These are phyloP conservation scores for Lottia gigantea DNA, from an alignment of 2,888 invertebrate genomes.

Conservation along the genomic window DNA sequence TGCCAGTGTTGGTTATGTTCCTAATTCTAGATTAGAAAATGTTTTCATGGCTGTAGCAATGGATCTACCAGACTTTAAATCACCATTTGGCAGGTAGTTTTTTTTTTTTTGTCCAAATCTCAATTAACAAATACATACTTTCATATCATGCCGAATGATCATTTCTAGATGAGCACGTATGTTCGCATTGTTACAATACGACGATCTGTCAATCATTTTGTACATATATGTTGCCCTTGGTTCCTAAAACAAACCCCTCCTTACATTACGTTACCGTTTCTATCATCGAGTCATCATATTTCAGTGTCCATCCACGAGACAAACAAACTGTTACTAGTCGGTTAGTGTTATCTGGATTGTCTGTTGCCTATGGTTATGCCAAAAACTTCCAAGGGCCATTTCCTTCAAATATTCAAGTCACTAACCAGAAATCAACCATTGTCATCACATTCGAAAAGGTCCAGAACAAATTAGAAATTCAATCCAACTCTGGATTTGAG, in stretches of 20 bases:
- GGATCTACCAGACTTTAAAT: neutral
- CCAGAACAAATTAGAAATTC: neutral
- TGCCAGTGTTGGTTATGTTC: neutral
- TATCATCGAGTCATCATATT: too few relatives aligned
- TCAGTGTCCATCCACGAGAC: slow-evolving; percentile 1
- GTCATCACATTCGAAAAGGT: neutral
- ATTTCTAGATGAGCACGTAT: too few relatives aligned
- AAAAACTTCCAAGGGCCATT: neutral
- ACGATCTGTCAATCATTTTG: too few relatives aligned
- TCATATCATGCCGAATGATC: too few relatives aligned
- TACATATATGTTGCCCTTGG: too few relatives aligned
- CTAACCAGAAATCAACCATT: neutral
- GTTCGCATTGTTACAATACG: too few relatives aligned
- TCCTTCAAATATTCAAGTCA: neutral
- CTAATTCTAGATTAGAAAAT: slow-evolving; percentile 1
- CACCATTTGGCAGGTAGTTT: slow-evolving; percentile 1
- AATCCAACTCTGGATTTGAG: neutral
- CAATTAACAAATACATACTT: too few relatives aligned
- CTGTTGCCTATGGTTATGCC: neutral
- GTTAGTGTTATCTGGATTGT: neutral
- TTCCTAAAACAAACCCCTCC: too few relatives aligned
- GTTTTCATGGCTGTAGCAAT: slow-evolving; percentile 5
- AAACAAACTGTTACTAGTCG: neutral
- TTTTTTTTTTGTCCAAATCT: neutral
- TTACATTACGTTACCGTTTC: too few relatives aligned